Percentiles rank a stretch among this genome's conserved stretches.
Evolutionary conservation across 1,140 invertebrate genomes (phyloP).

Genomic region (Streblospio benedicti): DNA sequence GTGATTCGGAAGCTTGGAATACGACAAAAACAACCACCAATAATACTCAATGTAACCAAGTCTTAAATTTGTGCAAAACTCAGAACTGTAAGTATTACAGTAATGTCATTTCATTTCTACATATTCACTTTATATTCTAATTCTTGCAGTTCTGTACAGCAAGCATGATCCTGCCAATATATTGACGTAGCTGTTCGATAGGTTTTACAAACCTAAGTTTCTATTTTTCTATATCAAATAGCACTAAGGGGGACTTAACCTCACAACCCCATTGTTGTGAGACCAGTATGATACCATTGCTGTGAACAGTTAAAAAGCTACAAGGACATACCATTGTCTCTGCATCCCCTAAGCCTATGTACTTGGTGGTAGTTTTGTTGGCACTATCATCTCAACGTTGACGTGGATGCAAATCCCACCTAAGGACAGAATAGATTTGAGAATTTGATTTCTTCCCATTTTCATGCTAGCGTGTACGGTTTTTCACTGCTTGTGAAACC

Average conservation of each 20-base stretch:
- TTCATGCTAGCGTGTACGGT: background rate
- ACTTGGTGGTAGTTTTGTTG: too few relatives aligned
- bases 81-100: slow-evolving; percentile 19
- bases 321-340: too few relatives aligned
- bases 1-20: slow-evolving; percentile 24
- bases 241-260: too few relatives aligned
- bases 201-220: too few relatives aligned
- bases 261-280: too few relatives aligned
- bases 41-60: slow-evolving; percentile 19
- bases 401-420: too few relatives aligned
- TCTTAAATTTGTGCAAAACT: slow-evolving; percentile 24
- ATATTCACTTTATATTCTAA: background rate
- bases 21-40: slow-evolving; percentile 1
- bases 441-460: background rate
- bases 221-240: too few relatives aligned
- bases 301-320: too few relatives aligned
- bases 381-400: too few relatives aligned
- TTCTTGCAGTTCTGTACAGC: too few relatives aligned
- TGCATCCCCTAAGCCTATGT: too few relatives aligned
- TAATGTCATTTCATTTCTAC: background rate
- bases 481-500: background rate
- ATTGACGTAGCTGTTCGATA: background rate
- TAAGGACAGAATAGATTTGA: background rate
- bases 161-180: background rate
- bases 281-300: too few relatives aligned